These are phyloP conservation scores for Antheraea mylitta DNA, from an alignment of 1,140 invertebrate genomes.

Conservation along the genomic window DNA sequence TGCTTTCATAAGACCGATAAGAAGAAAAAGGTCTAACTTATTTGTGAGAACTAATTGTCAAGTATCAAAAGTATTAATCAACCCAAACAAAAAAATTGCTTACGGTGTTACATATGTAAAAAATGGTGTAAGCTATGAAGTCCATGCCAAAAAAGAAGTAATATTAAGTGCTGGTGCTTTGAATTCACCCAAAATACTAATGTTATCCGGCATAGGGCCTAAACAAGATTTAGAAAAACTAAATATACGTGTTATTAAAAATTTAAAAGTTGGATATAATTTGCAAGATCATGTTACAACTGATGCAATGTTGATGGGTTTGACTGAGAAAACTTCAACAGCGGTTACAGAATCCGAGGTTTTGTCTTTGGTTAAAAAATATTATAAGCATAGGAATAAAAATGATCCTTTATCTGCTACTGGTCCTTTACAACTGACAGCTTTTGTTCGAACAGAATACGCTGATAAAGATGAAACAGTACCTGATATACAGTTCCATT, in stretches of 20 bases:
- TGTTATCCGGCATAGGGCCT: constrained; percentile 87
- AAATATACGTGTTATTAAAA: constrained; percentile 80
- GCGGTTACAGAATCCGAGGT: constrained; percentile 53
- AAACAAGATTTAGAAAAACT: constrained; percentile 77
- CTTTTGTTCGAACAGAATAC: constrained; percentile 74
- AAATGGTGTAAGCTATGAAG: constrained; percentile 76
- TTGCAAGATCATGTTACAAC: constrained; percentile 86
- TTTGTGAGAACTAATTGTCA: constrained; percentile 83
- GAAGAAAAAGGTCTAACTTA: constrained; percentile 84
- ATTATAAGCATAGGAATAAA: constrained; percentile 40
- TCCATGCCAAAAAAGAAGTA: constrained; percentile 83
- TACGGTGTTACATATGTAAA: constrained; percentile 82
- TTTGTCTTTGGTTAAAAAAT: constrained; percentile 70
- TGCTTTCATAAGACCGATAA: constrained; percentile 85
- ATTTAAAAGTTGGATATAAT: constrained; percentile 85
- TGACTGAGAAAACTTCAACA: constrained; percentile 73
- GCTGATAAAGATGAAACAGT: constrained; percentile 60
- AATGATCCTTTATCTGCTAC: constrained; percentile 69
- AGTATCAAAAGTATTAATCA: constrained; percentile 86
- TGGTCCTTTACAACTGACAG: constrained; percentile 72
- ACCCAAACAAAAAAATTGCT: constrained; percentile 82
- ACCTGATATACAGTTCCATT: constrained; percentile 82
- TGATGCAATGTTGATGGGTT: constrained; percentile 74
- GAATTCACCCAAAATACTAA: constrained; percentile 85
- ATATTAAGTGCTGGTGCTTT: constrained; percentile 85